Base-by-base conservation (phyloP, 2,797 vertebrate species). In the Benthosema pterotum region DNA sequence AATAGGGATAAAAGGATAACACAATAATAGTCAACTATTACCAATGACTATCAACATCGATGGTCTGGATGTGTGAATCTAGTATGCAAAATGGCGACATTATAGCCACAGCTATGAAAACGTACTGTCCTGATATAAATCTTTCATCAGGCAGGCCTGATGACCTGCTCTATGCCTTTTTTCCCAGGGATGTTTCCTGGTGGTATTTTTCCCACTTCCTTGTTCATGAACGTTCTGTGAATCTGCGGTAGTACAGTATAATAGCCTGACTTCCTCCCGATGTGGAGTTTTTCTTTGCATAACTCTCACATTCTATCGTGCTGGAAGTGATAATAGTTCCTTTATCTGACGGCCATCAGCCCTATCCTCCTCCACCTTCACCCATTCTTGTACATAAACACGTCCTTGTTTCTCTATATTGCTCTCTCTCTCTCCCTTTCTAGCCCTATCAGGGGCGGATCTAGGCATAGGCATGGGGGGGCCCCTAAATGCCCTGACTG, bases 141-240 rank as follows among this genome's bases (percentile, higher is more conserved):
- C 59, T 13, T 54, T 32, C 13, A 42, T 46, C 43, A 59, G 53
- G 32, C 42, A 51, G 48, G 25, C 28, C 9, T 8, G 43, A 38
- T 54, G 49, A 64, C 67, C 57, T 32, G 50, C 69, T 61, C 47
- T 50, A 60, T 63, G 42, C 45, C 45, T 56, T 43, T 46, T 54
- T 17, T 60, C 62, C 55, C 63, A 60, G 8, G 32, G 32, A 38
- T 38, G 32, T 11, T 38, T 38, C 32, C 32, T 38, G 32, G 32
- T 9, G 32, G 32, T 38, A 11, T 38, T 38, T 38, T 38, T 38
- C 32, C 32, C 32, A 38, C 32, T 38, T 38, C 32, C 32, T 38
- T 38, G 32, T 38, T 38, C 32, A 38, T 38, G 14, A 46, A 15
- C n/a, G 12, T 46, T 46, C 43, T n/a, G n/a, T n/a, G n/a, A n/a